phyloP scores from a whole-genome alignment of 2,113 vertebrate genomes.

The Crotalus tigris region DNA sequence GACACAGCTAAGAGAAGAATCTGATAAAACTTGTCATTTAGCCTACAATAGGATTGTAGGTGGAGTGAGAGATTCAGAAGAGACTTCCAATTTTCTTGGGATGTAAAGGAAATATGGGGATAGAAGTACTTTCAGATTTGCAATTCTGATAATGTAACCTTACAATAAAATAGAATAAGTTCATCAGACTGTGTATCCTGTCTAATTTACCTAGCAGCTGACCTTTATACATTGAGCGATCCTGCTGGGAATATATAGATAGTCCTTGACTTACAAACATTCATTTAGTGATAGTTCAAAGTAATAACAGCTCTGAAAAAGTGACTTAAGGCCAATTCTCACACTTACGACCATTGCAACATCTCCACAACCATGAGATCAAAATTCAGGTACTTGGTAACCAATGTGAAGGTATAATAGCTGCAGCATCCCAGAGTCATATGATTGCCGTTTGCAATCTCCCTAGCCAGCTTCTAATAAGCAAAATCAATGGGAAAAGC shows the following conservation, averaged over 20 bases:
- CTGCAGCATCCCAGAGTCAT: neutral
- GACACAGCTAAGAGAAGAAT: neutral
- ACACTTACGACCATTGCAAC: neutral
- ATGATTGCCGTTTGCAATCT: neutral
- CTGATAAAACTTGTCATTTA: neutral
- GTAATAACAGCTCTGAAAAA: neutral
- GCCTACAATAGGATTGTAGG: neutral
- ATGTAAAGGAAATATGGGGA: neutral
- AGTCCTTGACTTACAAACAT: neutral
- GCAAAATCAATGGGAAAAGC: neutral
- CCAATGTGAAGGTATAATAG: neutral
- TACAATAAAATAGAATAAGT: neutral
- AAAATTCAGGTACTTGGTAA: neutral
- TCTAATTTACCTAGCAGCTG: neutral
- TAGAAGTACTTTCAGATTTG: neutral
- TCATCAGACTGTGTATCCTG: neutral
- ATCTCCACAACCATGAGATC: neutral
- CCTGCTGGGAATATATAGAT: neutral
- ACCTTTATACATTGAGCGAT: neutral
- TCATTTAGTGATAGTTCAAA: neutral
- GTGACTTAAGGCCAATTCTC: neutral
- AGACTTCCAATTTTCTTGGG: neutral
- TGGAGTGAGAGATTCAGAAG: neutral
- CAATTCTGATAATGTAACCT: neutral
- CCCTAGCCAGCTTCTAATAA: neutral